Base-by-base conservation (phyloP, 1,140 invertebrate species). In the Brachionus rubens region DNA sequence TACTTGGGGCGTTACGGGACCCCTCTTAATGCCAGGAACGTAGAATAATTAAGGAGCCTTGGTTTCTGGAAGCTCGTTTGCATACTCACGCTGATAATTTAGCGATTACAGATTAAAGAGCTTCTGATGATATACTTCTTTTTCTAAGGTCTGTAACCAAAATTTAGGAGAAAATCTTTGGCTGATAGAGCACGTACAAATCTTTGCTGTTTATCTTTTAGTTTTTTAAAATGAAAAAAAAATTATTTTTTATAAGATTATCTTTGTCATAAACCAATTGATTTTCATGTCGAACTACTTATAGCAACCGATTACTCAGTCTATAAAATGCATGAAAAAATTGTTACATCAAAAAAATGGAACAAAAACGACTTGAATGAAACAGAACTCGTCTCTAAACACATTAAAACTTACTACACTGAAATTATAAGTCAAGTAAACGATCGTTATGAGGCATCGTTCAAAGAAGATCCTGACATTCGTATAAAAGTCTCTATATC, bases 361-460 rank as follows among this genome's bases (percentile, higher is more conserved):
- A 65, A 65, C 19, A 41, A 43, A 43, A 43, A 65, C 4, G 10
- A 24, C 1, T 24, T 16, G 21, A 46, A 2, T 6, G 41, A 46
- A 14, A 19, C 9, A 4, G 19, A 43, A 2, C 12, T 65, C 1
- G 33, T 65, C 16, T 12, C 12, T 10, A 65, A 65, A 19, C 59
- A 65, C 14, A 65, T 65, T 24, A 43, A 65, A 28, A 65, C 59
- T 24, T 65, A 65, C n/a, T 65, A 65, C 40, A 65, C 33, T 26
- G 59, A 65, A 6, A 24, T 65, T 12, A 65, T 65, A 43, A 43
- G 26, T 24, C 59, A 65, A 65, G 59, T 65, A 3, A 65, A 65
- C 43, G 16, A 65, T 24, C 28, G 59, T n/a, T 65, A 24, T 24
- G 40, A 65, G 14, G 7, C 36, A 24, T 65, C 59, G 9, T 65